A percentile compares a stretch with the other conserved stretches of the same genome.
Evolutionary conservation across 2,113 vertebrate genomes (phyloP).

Genomic region (Chrysemys picta): DNA sequence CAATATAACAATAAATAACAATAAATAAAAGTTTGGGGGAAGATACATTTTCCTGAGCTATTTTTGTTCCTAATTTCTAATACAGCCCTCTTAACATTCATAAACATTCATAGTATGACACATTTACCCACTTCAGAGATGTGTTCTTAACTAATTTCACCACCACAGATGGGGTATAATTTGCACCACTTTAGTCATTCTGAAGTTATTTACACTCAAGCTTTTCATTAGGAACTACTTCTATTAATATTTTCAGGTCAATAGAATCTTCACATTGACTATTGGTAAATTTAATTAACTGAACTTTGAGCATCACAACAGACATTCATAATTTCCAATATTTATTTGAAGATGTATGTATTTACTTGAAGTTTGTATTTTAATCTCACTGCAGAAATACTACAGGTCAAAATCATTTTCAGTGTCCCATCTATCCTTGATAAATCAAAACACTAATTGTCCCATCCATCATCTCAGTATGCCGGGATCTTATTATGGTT

Average conservation of each 20-base stretch:
- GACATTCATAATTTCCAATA: background rate
- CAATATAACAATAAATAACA: background rate
- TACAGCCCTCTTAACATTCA: background rate
- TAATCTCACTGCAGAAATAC: background rate
- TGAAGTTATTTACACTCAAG: background rate
- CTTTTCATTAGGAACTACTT: background rate
- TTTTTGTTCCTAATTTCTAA: background rate
- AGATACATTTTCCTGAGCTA: background rate
- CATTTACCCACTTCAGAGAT: background rate
- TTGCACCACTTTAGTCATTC: background rate
- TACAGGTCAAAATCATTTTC: background rate
- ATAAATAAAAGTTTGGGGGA: background rate
- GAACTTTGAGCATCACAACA: background rate
- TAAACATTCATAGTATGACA: background rate
- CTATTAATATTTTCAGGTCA: background rate
- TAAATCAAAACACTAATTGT: background rate
- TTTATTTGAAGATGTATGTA: background rate
- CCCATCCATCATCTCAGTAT: background rate
- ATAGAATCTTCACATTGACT: background rate
- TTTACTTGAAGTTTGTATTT: background rate
- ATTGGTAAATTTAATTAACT: background rate
- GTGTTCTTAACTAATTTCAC: background rate
- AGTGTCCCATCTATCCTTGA: background rate
- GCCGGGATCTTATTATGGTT: background rate
- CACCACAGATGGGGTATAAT: background rate